Conservation (phyloP, 2,888 invertebrate species). For the Pterostichus niger region DNA sequence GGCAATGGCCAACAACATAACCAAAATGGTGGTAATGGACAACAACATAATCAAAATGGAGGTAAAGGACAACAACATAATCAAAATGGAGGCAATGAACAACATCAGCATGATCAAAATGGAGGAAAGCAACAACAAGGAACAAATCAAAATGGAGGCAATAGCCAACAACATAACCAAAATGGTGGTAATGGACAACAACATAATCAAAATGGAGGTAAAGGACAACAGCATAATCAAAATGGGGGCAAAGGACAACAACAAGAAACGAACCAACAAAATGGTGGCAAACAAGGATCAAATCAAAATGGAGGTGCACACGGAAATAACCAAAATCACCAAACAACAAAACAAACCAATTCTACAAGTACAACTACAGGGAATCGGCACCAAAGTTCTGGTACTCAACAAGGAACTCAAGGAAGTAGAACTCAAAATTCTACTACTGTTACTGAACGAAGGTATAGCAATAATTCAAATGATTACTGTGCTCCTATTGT, state of each 20-base stretch:
- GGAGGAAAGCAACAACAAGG: neutral
- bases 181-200: neutral
- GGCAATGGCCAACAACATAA: neutral
- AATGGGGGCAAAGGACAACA: no score
- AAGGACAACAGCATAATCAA: no score
- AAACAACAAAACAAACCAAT: neutral
- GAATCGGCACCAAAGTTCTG: neutral
- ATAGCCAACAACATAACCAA: neutral
- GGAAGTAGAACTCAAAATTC: neutral
- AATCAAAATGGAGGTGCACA: neutral
- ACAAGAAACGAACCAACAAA: no score
- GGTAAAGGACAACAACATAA: no score
- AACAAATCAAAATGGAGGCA: neutral
- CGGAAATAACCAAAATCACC: neutral
- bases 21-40: neutral
- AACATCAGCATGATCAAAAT: neutral
- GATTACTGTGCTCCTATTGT: constrained; percentile 48
- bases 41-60: no score
- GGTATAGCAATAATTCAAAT: neutral
- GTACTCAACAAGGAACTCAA: neutral
- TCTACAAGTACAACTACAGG: neutral
- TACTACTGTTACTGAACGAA: neutral
- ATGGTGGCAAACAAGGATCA: neutral
- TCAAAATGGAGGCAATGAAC: neutral
- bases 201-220: no score